These are phyloP conservation scores for Phragmatobia fuliginosa DNA, from an alignment of 2,888 invertebrate species.

Conservation along the genomic window DNA sequence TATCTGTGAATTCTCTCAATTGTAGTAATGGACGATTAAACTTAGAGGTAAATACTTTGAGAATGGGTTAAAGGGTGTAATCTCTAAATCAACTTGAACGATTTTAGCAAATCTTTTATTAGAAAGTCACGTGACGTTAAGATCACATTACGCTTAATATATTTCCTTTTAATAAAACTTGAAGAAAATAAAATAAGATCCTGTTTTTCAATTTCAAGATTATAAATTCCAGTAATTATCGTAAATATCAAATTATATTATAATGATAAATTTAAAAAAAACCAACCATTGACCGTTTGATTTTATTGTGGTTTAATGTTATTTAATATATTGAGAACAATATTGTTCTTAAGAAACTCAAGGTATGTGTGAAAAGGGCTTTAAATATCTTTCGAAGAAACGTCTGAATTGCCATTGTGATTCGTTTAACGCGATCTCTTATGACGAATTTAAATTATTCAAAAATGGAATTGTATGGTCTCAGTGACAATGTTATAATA, in stretches of 20 bases:
- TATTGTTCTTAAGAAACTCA: slow-evolving; percentile 21
- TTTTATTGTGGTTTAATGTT: not conserved
- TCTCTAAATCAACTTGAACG: not conserved
- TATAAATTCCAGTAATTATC: too few species aligned
- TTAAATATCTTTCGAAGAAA: slow-evolving; percentile 13
- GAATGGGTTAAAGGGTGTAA: not conserved
- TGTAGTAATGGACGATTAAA: not conserved
- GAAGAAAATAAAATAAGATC: too few species aligned
- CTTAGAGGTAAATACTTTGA: not conserved
- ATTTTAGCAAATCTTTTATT: not conserved
- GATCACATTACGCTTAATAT: too few species aligned
- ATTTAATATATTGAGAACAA: not conserved
- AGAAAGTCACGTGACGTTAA: not conserved
- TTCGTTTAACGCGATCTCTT: slow-evolving; percentile 45
- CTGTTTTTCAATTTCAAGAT: too few species aligned
- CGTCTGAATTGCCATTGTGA: slow-evolving; percentile 39
- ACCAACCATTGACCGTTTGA: not conserved
- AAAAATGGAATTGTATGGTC: slow-evolving; percentile 7
- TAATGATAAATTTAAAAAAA: not conserved
- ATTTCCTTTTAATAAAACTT: too few species aligned
- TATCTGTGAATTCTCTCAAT: not conserved
- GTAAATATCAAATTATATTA: too few species aligned
- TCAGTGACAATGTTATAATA: slow-evolving; percentile 1
- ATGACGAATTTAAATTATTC: slow-evolving; percentile 10
- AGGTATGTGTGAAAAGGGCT: slow-evolving; percentile 15